phyloP scores from a whole-genome alignment of 2,888 invertebrate genomes.

The Erebia palarica region DNA sequence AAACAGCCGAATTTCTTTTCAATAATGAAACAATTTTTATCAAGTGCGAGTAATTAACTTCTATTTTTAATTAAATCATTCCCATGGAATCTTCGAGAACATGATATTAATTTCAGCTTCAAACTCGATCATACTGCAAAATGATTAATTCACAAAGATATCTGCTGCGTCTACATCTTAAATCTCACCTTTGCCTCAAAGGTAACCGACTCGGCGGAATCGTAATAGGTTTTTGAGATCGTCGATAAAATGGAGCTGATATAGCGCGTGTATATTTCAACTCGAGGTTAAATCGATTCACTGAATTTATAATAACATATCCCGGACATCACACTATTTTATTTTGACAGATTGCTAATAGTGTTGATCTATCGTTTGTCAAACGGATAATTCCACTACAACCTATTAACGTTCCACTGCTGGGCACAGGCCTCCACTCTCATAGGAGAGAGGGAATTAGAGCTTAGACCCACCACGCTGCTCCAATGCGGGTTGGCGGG shows the following conservation, averaged over 20 bases:
- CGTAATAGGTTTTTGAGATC: conserved; percentile 39
- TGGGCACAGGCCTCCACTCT: no score
- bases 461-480: no score
- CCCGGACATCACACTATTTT: no score
- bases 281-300: conserved; percentile 23
- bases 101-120: conserved; percentile 32
- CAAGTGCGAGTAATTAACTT: no score
- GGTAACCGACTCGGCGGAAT: conserved; percentile 37
- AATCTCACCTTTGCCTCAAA: conserved; percentile 38
- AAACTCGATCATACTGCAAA: conserved; percentile 29
- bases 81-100: background rate
- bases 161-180: conserved; percentile 37
- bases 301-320: background rate
- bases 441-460: no score
- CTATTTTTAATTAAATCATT: background rate
- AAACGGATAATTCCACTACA: no score
- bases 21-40: no score
- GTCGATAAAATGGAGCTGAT: conserved; percentile 34
- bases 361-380: no score
- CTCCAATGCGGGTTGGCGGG: no score
- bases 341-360: no score
- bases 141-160: conserved; percentile 39
- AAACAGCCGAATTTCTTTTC: no score
- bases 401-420: no score
- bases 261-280: conserved; percentile 28